phyloP scores from a whole-genome alignment of 2,797 vertebrate species.

The Macropodus opercularis region DNA sequence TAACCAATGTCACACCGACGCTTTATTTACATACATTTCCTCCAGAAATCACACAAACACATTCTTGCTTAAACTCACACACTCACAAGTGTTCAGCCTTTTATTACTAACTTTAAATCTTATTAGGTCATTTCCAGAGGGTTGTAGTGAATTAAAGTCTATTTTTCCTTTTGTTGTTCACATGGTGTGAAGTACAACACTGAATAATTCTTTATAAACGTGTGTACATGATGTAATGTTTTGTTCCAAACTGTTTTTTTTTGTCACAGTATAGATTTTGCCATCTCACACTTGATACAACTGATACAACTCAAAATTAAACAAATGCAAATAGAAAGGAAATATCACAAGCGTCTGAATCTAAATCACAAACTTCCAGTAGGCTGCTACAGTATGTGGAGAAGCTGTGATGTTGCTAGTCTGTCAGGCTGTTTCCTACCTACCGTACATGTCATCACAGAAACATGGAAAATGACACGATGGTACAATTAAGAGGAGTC shows the following conservation, averaged over 20 bases:
- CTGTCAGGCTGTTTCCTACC: too few relatives aligned
- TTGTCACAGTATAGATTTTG: not conserved
- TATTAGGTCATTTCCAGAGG: constrained; percentile 23
- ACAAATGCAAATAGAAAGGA: too few relatives aligned
- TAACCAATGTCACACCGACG: constrained; percentile 4
- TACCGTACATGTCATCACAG: too few relatives aligned
- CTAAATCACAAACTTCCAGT: too few relatives aligned
- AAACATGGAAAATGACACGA: too few relatives aligned
- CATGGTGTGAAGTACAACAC: not conserved
- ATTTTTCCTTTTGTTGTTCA: constrained; percentile 1
- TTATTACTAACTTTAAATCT: constrained; percentile 29
- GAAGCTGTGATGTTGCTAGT: too few relatives aligned
- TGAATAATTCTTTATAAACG: not conserved
- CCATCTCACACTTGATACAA: not conserved
- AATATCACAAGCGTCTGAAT: too few relatives aligned
- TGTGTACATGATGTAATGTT: not conserved
- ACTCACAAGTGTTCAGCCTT: constrained; percentile 1
- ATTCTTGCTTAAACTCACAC: not conserved
- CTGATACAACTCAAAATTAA: too few relatives aligned
- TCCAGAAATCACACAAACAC: not conserved
- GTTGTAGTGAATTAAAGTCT: constrained; percentile 12
- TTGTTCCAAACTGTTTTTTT: not conserved
- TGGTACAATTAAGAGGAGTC: constrained; percentile 44
- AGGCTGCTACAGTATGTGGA: too few relatives aligned
- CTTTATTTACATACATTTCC: constrained; percentile 13